Evolutionary conservation across 1,140 invertebrate species (phyloP).

Genomic region (Ooceraea biroi): DNA sequence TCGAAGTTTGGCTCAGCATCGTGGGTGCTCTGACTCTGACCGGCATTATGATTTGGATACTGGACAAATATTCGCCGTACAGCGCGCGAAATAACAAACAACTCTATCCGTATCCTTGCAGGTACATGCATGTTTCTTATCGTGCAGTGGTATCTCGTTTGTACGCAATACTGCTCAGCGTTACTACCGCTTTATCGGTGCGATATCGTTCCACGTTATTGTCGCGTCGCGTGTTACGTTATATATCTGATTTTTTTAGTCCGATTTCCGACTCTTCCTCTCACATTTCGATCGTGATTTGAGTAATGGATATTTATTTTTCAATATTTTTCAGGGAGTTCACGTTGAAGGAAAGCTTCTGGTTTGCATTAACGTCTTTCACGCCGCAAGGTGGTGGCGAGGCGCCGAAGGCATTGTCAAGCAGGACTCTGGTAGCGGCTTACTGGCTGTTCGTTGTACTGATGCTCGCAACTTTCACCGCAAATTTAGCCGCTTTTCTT

Average conservation of each 20-base stretch:
- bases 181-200: background rate
- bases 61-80: constrained; percentile 96
- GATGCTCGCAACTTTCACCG: constrained; percentile 98
- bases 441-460: constrained; percentile 97
- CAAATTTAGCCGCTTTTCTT: constrained; percentile 98
- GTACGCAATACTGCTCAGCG: background rate
- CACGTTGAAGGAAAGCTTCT: constrained; percentile 95
- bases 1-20: constrained; percentile 96
- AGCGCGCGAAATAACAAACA: constrained; percentile 94
- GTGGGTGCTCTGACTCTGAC: constrained; percentile 93
- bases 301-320: constrained; percentile 45
- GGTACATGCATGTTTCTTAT: constrained; percentile 85
- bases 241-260: background rate
- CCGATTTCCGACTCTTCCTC: background rate
- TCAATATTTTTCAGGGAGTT: constrained; percentile 89
- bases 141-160: too few species aligned
- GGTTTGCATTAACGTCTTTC: constrained; percentile 97
- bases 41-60: constrained; percentile 94
- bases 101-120: constrained; percentile 93
- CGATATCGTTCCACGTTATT: background rate
- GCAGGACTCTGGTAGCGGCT: constrained; percentile 94
- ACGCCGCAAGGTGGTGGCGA: constrained; percentile 96
- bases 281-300: background rate
- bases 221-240: background rate
- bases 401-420: constrained; percentile 94